phyloP scores from a whole-genome alignment of 2,113 vertebrate species.

The Oreochromis aureus region DNA sequence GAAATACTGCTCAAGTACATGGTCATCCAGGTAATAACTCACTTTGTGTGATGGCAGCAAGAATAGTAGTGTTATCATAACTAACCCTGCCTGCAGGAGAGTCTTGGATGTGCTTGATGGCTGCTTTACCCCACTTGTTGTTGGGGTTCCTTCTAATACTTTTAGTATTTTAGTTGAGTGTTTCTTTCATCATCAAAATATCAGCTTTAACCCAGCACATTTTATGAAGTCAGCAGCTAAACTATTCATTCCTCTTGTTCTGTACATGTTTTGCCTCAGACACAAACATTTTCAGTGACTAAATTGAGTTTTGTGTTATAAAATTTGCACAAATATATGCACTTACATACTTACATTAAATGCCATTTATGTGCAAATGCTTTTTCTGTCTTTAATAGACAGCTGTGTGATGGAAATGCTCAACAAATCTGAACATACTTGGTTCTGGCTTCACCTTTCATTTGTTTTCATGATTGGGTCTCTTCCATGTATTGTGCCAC shows the following conservation, averaged over 20 bases:
- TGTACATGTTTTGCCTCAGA: neutral
- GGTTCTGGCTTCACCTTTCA: neutral
- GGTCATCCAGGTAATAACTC: conserved; percentile 86
- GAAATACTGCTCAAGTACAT: conserved; percentile 92
- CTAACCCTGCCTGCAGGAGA: neutral
- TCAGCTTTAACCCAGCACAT: neutral
- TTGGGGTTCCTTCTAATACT: neutral
- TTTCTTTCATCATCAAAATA: neutral
- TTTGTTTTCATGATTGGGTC: neutral
- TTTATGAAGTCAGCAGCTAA: neutral
- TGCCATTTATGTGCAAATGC: neutral
- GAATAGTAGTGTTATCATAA: neutral
- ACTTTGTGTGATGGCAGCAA: neutral
- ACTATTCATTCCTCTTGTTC: neutral
- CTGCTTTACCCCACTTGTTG: neutral
- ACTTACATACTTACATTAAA: neutral
- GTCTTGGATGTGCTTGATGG: neutral
- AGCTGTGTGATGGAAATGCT: neutral
- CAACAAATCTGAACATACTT: neutral
- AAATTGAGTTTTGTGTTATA: neutral
- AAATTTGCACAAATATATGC: neutral
- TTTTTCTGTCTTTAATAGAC: neutral
- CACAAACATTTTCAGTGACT: neutral
- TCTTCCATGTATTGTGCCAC: neutral
- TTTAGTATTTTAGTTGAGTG: neutral